Conservation (phyloP, 2,797 vertebrate species). For the Phalloptychus januarius region DNA sequence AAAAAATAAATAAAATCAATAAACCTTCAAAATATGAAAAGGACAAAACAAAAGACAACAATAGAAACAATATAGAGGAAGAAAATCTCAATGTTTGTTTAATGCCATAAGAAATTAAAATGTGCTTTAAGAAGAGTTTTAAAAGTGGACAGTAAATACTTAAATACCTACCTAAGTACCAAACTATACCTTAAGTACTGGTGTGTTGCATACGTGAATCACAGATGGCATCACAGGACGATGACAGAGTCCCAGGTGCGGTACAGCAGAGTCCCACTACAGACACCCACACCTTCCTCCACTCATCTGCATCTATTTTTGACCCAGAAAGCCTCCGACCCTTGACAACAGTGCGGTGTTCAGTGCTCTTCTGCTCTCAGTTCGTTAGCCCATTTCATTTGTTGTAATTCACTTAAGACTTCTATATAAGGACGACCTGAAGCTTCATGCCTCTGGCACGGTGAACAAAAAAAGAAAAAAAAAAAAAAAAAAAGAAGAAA, state of each 20-base stretch:
- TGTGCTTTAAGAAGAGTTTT: background rate
- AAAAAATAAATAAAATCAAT: too few species aligned
- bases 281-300: conserved; percentile 26
- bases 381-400: conserved; percentile 62
- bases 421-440: conserved; percentile 49
- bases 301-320: conserved; percentile 27
- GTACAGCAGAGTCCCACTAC: conserved; percentile 10
- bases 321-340: conserved; percentile 42
- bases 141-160: too few species aligned
- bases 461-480: conserved; percentile 25
- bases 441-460: conserved; percentile 48
- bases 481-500: conserved; percentile 2
- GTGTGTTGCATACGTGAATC: conserved; percentile 3
- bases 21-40: too few species aligned
- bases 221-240: conserved; percentile 27
- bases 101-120: background rate
- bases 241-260: conserved; percentile 46
- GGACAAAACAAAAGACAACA: too few species aligned
- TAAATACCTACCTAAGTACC: too few species aligned
- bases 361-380: conserved; percentile 48
- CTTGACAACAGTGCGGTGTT: conserved; percentile 52
- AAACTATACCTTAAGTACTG: background rate
- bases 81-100: too few species aligned
- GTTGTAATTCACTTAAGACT: conserved; percentile 54
- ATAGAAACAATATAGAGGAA: too few species aligned